These are phyloP conservation scores for Pycnonotus jocosus DNA, from an alignment of 2,113 vertebrate species.

Conservation along the genomic window DNA sequence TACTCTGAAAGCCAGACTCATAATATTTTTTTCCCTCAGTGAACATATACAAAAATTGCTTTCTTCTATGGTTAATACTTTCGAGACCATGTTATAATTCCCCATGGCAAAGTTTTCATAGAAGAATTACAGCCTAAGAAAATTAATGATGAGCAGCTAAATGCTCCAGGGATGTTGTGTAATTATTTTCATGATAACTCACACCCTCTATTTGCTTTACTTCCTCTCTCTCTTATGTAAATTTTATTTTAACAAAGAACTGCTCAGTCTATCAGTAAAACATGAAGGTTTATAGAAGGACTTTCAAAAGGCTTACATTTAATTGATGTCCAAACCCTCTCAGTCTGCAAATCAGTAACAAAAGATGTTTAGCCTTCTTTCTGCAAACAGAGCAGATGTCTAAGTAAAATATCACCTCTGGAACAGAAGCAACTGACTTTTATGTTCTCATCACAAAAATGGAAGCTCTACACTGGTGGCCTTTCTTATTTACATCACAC, in stretches of 20 bases:
- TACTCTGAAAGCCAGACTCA: not conserved
- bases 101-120: not conserved
- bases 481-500: constrained; percentile 73
- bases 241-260: constrained; percentile 37
- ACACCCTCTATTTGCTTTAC: constrained; percentile 6
- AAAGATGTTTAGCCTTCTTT: constrained; percentile 59
- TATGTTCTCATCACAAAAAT: constrained; percentile 70
- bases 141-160: constrained; percentile 14
- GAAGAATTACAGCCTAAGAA: not conserved
- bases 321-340: constrained; percentile 33
- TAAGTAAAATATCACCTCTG: constrained; percentile 67
- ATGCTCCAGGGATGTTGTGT: not conserved
- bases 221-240: constrained; percentile 9
- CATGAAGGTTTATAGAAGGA: constrained; percentile 7
- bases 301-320: constrained; percentile 38
- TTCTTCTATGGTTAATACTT: not conserved
- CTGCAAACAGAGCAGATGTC: constrained; percentile 61
- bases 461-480: constrained; percentile 70
- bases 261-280: constrained; percentile 35
- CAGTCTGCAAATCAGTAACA: constrained; percentile 56
- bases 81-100: not conserved
- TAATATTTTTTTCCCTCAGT: not conserved
- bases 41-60: not conserved
- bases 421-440: constrained; percentile 67
- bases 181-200: constrained; percentile 30